phyloP scores from a whole-genome alignment of 2,888 invertebrate species.

The Parnassius smintheus region DNA sequence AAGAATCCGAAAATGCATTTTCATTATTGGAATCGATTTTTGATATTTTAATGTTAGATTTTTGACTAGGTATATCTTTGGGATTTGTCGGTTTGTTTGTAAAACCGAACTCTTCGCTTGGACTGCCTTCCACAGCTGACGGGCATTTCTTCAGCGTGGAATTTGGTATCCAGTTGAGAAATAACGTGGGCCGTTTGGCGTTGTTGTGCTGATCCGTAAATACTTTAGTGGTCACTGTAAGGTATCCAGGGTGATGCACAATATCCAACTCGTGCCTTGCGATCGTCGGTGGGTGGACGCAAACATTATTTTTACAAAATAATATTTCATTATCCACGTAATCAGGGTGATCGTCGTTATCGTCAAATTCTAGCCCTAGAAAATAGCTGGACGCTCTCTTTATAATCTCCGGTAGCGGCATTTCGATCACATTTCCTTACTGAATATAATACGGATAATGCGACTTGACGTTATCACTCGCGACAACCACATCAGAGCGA shows the following conservation, averaged over 20 bases:
- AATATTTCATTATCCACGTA: constrained; percentile 92
- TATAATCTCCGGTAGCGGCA: constrained; percentile 89
- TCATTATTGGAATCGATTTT: constrained; percentile 66
- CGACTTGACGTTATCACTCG: constrained; percentile 49
- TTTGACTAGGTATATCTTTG: constrained; percentile 47
- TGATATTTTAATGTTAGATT: constrained; percentile 41
- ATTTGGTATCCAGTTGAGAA: constrained; percentile 97
- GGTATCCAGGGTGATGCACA: constrained; percentile 94
- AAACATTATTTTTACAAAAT: constrained; percentile 97
- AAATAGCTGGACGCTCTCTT: constrained; percentile 91
- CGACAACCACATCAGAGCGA: constrained; percentile 62
- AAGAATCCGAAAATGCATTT: constrained; percentile 76
- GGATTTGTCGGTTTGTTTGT: constrained; percentile 53
- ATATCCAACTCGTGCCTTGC: constrained; percentile 91
- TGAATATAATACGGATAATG: constrained; percentile 35
- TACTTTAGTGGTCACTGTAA: constrained; percentile 93
- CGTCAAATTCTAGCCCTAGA: constrained; percentile 84
- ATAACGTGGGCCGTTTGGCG: constrained; percentile 88
- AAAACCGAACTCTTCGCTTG: constrained; percentile 65
- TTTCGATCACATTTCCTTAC: constrained; percentile 72
- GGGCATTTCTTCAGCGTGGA: constrained; percentile 93
- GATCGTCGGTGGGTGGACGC: constrained; percentile 95
- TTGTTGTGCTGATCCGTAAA: constrained; percentile 89
- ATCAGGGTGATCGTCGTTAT: constrained; percentile 80
- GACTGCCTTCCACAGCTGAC: constrained; percentile 84